phyloP scores from a whole-genome alignment of 37 sponge, comb jelly and placozoan species.

The Cladorhizidae sp. region DNA sequence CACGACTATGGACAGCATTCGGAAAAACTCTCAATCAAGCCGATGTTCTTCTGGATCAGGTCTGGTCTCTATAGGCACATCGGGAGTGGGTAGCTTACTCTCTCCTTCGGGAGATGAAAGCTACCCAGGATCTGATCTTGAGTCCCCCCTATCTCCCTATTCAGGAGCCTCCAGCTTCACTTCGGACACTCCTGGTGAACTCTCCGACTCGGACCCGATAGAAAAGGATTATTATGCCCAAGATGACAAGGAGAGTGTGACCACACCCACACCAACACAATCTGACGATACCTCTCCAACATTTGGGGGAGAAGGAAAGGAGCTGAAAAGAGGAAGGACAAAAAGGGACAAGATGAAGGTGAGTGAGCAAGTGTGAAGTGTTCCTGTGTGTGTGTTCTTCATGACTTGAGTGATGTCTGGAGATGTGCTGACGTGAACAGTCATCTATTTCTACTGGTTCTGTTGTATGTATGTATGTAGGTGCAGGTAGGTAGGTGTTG shows the following conservation, averaged over 20 bases:
- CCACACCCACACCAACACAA: slow-evolving; percentile 12
- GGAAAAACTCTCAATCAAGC: slow-evolving; percentile 62
- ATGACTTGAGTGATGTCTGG: too few relatives aligned
- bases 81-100: slow-evolving; percentile 57
- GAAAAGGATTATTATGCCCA: slow-evolving; percentile 14
- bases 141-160: slow-evolving; percentile 64
- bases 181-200: slow-evolving; percentile 16
- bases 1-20: background rate
- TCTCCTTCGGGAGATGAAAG: slow-evolving; percentile 70
- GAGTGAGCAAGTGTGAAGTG: background rate
- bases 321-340: slow-evolving; percentile 12
- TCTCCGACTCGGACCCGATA: slow-evolving; percentile 31
- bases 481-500: background rate
- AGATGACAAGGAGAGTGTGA: background rate
- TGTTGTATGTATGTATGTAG: slow-evolving; percentile 18
- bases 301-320: slow-evolving; percentile 1
- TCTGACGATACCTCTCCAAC: background rate
- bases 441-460: too few relatives aligned
- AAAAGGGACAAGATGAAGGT: background rate
- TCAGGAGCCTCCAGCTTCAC: slow-evolving; percentile 59
- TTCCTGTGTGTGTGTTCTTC: too few relatives aligned
- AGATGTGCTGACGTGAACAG: too few relatives aligned
- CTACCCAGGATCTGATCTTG: slow-evolving; percentile 44
- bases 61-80: slow-evolving; percentile 12
- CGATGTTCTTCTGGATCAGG: slow-evolving; percentile 19